Conservation (phyloP, 2,113 vertebrate genomes). For the Periophthalmodon schlosseri region DNA sequence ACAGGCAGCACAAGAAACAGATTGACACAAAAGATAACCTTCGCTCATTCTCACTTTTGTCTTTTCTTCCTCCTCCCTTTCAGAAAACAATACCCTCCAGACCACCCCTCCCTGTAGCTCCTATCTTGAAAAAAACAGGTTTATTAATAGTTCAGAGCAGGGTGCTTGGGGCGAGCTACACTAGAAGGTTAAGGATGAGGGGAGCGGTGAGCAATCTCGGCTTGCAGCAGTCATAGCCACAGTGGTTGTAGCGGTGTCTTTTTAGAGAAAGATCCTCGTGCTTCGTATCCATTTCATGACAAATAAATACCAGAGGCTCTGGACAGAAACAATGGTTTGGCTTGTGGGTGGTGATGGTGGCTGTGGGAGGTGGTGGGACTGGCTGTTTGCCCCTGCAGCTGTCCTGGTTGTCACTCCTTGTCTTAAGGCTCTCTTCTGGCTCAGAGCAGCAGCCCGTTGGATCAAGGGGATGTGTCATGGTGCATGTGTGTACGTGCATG, state of each 20-base stretch:
- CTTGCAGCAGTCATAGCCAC: conserved; percentile 26
- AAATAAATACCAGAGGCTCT: conserved; percentile 78
- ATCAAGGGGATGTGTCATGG: conserved; percentile 63
- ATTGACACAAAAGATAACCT: conserved; percentile 43
- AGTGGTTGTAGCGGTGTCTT: conserved; percentile 43
- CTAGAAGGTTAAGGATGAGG: conserved; percentile 64
- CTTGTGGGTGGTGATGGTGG: conserved; percentile 56
- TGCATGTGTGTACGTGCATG: conserved; percentile 32
- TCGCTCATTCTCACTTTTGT: conserved; percentile 26
- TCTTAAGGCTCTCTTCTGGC: conserved; percentile 79
- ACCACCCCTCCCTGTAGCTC: conserved; percentile 32
- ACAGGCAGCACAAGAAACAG: conserved; percentile 36
- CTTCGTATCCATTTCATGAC: conserved; percentile 78
- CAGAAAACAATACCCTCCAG: conserved; percentile 60
- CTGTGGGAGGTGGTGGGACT: conserved; percentile 27
- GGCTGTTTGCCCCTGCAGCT: conserved; percentile 75
- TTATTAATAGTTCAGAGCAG: conserved; percentile 66
- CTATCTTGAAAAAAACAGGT: conserved; percentile 61
- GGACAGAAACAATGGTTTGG: conserved; percentile 73
- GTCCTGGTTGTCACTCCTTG: conserved; percentile 78
- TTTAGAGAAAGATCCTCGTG: conserved; percentile 61
- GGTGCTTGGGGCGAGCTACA: conserved; percentile 45
- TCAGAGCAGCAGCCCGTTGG: conserved; percentile 54
- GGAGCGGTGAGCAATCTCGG: conserved; percentile 34
- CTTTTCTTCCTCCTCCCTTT: conserved; percentile 48